Conservation (phyloP, 2,113 vertebrate species). For the Thermophis baileyi region DNA sequence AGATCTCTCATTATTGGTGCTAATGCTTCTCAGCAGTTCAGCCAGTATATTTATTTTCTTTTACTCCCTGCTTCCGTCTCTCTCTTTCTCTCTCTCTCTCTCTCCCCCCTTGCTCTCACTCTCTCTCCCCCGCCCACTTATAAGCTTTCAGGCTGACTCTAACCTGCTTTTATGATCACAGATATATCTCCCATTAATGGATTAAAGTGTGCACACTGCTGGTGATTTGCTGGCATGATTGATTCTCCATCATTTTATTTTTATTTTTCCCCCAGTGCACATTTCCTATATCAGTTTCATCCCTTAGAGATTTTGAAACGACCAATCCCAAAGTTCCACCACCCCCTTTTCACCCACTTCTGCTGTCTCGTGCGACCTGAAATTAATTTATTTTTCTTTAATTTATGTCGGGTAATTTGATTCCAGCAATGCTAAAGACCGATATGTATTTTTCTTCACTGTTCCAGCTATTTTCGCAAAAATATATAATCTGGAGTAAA, state of each 20-base stretch:
- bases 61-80: conserved; percentile 22
- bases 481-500: neutral
- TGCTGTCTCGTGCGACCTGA: neutral
- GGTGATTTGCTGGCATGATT: conserved; percentile 59
- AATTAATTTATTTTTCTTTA: neutral
- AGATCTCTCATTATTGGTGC: conserved; percentile 46
- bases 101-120: neutral
- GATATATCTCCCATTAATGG: conserved; percentile 65
- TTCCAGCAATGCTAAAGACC: neutral
- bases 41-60: conserved; percentile 37
- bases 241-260: conserved; percentile 2
- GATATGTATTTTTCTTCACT: conserved; percentile 4
- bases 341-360: neutral
- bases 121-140: conserved; percentile 53
- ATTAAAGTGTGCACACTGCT: conserved; percentile 58
- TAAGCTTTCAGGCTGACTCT: conserved; percentile 58
- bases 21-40: conserved; percentile 41
- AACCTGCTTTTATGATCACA: conserved; percentile 67
- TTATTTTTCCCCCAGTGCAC: conserved; percentile 13
- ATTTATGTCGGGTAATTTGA: neutral
- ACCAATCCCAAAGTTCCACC: conserved; percentile 3
- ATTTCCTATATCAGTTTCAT: conserved; percentile 41
- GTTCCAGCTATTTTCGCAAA: neutral
- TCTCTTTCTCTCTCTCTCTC: neutral
- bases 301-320: conserved; percentile 45